Percentiles rank a stretch among this genome's conserved stretches.
Evolutionary conservation across 2,113 vertebrate genomes (phyloP).

Genomic region (Nyctibius bracteatus): DNA sequence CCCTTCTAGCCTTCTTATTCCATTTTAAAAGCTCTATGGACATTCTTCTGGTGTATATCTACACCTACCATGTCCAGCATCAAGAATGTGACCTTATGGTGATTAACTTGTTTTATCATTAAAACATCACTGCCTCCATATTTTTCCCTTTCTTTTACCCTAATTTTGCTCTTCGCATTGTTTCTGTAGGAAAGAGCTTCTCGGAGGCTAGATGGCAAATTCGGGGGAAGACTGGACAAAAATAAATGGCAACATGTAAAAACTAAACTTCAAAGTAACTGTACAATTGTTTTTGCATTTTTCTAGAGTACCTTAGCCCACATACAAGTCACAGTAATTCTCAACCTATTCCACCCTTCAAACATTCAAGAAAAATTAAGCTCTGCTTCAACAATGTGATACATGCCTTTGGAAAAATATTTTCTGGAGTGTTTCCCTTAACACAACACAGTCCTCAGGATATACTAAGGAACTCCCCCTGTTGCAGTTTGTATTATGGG

Average conservation of each 20-base stretch:
- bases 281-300: neutral
- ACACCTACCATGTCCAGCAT: neutral
- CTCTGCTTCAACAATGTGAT: neutral
- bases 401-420: neutral
- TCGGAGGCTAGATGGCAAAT: neutral
- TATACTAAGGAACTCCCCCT: neutral
- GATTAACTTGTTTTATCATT: neutral
- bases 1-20: neutral
- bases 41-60: neutral
- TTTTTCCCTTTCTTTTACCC: neutral
- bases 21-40: neutral
- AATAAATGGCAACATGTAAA: neutral
- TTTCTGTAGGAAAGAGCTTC: neutral
- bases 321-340: neutral
- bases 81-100: neutral
- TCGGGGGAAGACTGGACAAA: neutral
- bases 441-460: neutral
- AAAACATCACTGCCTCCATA: neutral
- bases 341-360: neutral
- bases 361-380: neutral
- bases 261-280: neutral
- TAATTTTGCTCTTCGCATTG: neutral
- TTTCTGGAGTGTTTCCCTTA: neutral
- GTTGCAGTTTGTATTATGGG: neutral
- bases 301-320: neutral